Evolutionary conservation across 1,140 invertebrate species (phyloP).

Genomic region (Drosophila nikananu): DNA sequence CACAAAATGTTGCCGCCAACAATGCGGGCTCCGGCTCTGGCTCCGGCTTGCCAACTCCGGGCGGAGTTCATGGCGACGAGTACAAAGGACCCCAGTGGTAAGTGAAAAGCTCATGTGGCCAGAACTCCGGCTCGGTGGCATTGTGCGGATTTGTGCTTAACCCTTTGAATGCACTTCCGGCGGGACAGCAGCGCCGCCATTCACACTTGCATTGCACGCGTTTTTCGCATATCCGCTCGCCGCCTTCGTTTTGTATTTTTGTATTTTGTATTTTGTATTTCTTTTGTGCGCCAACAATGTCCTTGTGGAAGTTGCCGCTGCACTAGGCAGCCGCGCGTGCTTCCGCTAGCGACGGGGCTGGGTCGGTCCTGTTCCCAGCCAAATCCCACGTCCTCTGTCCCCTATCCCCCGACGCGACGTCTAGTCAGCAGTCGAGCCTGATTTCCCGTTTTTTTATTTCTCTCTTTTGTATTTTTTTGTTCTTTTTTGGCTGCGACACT

Average conservation of each 20-base stretch:
- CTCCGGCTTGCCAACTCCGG: constrained; percentile 14
- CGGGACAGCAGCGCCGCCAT: constrained; percentile 55
- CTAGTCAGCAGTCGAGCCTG: constrained; percentile 46
- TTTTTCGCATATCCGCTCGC: constrained; percentile 75
- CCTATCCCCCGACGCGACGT: constrained; percentile 24
- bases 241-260: constrained; percentile 48
- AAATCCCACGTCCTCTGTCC: constrained; percentile 6
- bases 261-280: constrained; percentile 46
- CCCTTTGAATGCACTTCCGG: constrained; percentile 79
- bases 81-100: constrained; percentile 82
- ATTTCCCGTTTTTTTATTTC: constrained; percentile 30
- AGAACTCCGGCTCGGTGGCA: constrained; percentile 20
- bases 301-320: constrained; percentile 37
- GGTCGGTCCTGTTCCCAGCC: constrained; percentile 19
- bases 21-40: constrained; percentile 28
- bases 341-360: constrained; percentile 41
- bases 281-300: constrained; percentile 69
- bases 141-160: constrained; percentile 71
- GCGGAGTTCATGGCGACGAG: constrained; percentile 43
- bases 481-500: constrained; percentile 62
- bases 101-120: constrained; percentile 71
- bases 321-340: constrained; percentile 55
- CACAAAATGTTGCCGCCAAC: constrained; percentile 61
- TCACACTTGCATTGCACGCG: constrained; percentile 73
- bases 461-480: constrained; percentile 3